Conservation (phyloP, 2,888 invertebrate genomes). For the Cantharis rustica region DNA sequence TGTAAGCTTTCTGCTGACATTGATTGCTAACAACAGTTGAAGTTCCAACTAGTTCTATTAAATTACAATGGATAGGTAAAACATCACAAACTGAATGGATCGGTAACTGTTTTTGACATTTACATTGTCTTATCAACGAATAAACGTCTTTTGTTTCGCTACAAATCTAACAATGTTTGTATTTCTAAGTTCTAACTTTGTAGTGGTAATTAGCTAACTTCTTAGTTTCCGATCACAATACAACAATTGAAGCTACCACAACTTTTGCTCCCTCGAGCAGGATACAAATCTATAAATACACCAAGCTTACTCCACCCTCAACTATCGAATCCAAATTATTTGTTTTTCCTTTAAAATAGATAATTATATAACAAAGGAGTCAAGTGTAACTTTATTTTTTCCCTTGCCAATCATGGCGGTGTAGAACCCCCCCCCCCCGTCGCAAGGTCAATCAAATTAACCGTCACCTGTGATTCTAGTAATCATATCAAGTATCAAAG, state of each 20-base stretch:
- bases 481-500: too few species aligned
- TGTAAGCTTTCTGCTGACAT: constrained; percentile 5
- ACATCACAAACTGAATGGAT: neutral
- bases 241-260: neutral
- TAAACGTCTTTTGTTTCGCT: neutral
- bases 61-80: constrained; percentile 9
- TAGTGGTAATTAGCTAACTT: neutral
- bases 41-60: constrained; percentile 8
- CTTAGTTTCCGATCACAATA: neutral
- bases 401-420: too few species aligned
- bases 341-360: too few species aligned
- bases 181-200: neutral
- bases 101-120: constrained; percentile 2
- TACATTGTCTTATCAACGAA: neutral
- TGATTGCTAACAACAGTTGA: constrained; percentile 7
- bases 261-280: neutral
- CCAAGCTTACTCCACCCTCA: too few species aligned
- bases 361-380: too few species aligned
- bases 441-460: too few species aligned
- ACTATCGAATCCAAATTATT: too few species aligned
- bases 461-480: too few species aligned
- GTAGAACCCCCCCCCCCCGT: too few species aligned
- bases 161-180: neutral
- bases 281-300: neutral
- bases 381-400: too few species aligned